These are phyloP conservation scores for Aurelia aurita complex sp. Pacific DNA, from an alignment of 30 jellyfish, hydroid and myxozoan species.

Conservation along the genomic window DNA sequence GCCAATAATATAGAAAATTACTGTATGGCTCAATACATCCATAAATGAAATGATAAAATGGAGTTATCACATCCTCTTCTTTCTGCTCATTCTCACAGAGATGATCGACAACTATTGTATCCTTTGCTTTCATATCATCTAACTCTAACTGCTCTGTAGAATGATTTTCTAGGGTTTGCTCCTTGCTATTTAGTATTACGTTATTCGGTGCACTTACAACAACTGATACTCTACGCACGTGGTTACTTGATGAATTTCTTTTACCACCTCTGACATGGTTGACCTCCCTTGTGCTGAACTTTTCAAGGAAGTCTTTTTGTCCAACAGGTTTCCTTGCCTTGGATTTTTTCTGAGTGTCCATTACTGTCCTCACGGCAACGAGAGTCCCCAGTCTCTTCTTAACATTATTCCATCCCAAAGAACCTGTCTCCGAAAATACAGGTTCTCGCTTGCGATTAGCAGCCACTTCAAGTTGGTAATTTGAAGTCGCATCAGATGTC, in stretches of 20 bases:
- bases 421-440: constrained; percentile 1
- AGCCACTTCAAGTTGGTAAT: neutral
- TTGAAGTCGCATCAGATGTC: too few species aligned
- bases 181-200: neutral
- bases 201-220: neutral
- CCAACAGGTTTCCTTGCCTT: constrained; percentile 39
- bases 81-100: neutral
- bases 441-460: neutral
- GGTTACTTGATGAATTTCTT: neutral
- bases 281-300: constrained; percentile 72
- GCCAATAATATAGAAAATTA: constrained; percentile 79
- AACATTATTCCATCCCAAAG: constrained; percentile 58
- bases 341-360: constrained; percentile 38
- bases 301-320: constrained; percentile 68
- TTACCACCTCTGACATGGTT: constrained; percentile 6
- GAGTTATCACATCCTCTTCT: neutral
- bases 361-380: constrained; percentile 58
- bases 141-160: neutral
- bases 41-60: neutral
- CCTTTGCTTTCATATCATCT: constrained; percentile 1
- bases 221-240: constrained; percentile 21
- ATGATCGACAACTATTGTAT: constrained; percentile 28
- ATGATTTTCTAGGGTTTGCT: neutral
- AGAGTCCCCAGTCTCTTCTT: constrained; percentile 50
- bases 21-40: constrained; percentile 84